These are phyloP conservation scores for Cyprinodon brontotheroides DNA, from an alignment of 2,113 vertebrate species.

Conservation along the genomic window DNA sequence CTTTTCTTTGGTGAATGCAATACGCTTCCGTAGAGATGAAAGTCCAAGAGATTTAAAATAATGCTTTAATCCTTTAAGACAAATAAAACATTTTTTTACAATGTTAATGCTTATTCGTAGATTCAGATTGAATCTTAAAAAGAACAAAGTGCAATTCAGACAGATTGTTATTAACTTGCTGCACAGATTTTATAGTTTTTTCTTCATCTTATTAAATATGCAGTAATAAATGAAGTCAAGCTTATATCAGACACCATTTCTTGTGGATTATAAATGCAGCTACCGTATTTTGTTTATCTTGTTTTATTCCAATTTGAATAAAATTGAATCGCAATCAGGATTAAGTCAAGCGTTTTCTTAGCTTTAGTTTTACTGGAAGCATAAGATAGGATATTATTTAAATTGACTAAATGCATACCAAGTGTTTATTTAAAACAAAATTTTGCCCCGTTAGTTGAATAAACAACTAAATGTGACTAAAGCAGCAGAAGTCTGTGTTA, in stretches of 20 bases:
- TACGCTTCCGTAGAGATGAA: no score
- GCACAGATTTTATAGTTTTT: not conserved
- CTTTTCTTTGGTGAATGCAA: no score
- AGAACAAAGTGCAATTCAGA: no score
- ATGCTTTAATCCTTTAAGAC: not conserved
- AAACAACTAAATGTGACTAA: no score
- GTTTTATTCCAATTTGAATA: no score
- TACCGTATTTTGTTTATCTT: not conserved
- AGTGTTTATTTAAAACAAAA: no score
- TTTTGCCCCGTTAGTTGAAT: not conserved
- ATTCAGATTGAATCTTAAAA: no score
- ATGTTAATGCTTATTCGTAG: no score
- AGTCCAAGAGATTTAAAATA: constrained; percentile 5
- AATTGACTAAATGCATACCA: no score
- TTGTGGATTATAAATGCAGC: not conserved
- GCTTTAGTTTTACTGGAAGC: not conserved
- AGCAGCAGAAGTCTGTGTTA: no score
- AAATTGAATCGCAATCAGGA: no score
- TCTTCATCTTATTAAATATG: not conserved
- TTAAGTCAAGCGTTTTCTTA: not conserved
- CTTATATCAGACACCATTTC: not conserved
- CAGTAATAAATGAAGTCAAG: not conserved
- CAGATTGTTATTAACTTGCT: not conserved
- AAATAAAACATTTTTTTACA: not conserved
- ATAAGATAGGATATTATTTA: not conserved